Percentiles rank a stretch among this genome's conserved stretches.
Evolutionary conservation across 2,113 vertebrate genomes (phyloP).

Genomic region (Mionectes macconnelli): DNA sequence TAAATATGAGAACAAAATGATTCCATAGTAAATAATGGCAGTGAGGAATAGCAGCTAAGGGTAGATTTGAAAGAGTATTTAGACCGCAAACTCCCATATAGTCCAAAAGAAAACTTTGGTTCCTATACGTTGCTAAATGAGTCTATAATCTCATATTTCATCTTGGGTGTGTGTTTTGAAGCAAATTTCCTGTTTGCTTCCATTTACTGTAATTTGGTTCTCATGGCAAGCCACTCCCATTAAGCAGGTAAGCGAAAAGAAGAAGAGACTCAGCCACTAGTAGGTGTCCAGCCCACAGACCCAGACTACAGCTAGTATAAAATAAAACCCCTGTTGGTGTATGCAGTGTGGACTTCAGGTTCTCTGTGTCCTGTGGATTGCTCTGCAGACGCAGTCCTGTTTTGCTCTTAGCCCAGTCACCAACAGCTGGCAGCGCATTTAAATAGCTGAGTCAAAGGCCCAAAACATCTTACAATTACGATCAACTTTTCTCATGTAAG

Average conservation of each 20-base stretch:
- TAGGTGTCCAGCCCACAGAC: background rate
- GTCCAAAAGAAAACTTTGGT: background rate
- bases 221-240: background rate
- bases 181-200: background rate
- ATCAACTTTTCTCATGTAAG: background rate
- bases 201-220: background rate
- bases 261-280: too few relatives aligned
- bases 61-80: background rate
- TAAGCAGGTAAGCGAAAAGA: background rate
- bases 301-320: background rate
- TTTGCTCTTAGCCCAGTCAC: background rate
- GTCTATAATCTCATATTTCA: background rate
- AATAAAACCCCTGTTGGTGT: background rate
- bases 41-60: background rate
- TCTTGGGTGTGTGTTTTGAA: background rate
- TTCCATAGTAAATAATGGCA: background rate
- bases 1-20: background rate
- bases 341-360: background rate
- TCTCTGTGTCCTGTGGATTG: background rate
- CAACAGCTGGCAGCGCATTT: background rate
- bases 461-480: accelerated
- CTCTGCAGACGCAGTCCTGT: background rate
- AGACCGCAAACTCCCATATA: background rate
- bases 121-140: background rate
- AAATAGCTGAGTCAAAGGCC: background rate